Evolutionary conservation across 92 coral and sea anemone genomes (phyloP).

Genomic region (Zoanthus solanderi): DNA sequence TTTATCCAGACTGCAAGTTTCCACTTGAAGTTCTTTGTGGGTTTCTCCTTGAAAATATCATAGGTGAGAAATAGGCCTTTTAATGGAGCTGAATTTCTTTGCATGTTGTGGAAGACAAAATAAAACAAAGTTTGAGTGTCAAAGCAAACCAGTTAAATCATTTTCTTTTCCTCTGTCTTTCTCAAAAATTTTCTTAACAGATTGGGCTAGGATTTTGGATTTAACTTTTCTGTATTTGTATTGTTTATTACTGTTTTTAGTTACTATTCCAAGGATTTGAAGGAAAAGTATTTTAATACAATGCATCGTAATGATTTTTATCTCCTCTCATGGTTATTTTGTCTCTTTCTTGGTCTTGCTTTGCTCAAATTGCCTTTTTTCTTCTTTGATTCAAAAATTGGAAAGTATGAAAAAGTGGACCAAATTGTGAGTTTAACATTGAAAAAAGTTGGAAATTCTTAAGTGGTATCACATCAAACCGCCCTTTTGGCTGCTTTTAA

Average conservation of each 20-base stretch:
- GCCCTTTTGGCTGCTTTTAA: no score
- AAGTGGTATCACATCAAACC: no score
- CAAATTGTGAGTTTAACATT: background rate
- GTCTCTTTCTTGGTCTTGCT: background rate
- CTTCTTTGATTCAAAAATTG: background rate
- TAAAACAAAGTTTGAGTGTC: background rate
- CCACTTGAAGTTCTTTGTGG: slow-evolving; percentile 77
- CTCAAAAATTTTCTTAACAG: no score
- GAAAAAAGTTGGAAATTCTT: no score
- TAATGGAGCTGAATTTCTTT: background rate
- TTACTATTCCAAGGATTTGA: no score
- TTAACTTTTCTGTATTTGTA: no score
- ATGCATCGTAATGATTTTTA: no score
- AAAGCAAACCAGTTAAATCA: no score
- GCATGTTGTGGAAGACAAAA: background rate
- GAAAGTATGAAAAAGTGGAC: background rate
- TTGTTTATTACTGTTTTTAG: no score
- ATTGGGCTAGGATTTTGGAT: no score
- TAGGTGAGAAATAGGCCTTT: background rate
- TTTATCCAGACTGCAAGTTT: slow-evolving; percentile 63
- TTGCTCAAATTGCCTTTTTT: background rate
- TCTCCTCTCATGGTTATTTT: background rate
- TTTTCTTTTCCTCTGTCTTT: no score
- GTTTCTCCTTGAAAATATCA: slow-evolving; percentile 54
- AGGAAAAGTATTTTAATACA: no score